Conservation (phyloP, 2,113 vertebrate species). For the Ciconia boyciana region DNA sequence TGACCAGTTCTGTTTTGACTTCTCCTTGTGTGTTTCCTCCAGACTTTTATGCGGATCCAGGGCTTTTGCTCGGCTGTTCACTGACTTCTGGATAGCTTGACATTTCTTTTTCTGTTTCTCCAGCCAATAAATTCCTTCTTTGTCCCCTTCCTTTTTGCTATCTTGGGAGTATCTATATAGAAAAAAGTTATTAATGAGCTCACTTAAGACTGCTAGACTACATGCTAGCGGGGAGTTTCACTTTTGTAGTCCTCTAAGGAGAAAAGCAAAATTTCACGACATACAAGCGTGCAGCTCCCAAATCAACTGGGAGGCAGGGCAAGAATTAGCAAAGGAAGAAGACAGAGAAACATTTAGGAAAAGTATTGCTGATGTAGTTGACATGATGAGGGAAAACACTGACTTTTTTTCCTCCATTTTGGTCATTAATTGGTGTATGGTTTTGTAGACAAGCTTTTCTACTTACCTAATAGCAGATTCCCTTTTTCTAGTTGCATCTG, state of each 20-base stretch:
- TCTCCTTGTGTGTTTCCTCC: constrained; percentile 82
- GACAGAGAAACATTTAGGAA: background rate
- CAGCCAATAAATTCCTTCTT: constrained; percentile 79
- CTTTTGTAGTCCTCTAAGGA: background rate
- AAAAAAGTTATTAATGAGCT: background rate
- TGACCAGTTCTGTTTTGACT: constrained; percentile 82
- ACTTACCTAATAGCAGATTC: constrained; percentile 84
- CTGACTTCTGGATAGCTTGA: constrained; percentile 78
- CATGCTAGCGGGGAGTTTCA: background rate
- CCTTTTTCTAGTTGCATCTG: constrained; percentile 86
- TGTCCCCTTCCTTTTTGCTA: constrained; percentile 74
- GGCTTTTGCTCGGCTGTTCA: constrained; percentile 83
- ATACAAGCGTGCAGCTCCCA: background rate
- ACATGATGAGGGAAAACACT: background rate
- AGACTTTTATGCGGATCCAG: constrained; percentile 89
- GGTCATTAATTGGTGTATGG: background rate
- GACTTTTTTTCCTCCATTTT: background rate
- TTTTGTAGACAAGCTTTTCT: background rate
- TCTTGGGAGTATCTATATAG: constrained; percentile 81
- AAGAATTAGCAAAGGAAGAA: background rate
- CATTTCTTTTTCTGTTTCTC: constrained; percentile 79
- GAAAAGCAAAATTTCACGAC: background rate
- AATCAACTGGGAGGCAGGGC: background rate
- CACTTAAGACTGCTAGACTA: background rate
- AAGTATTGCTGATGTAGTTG: background rate